Conservation (phyloP, 35 echinoderm and acorn worm genomes). For the Amphiura filiformis region DNA sequence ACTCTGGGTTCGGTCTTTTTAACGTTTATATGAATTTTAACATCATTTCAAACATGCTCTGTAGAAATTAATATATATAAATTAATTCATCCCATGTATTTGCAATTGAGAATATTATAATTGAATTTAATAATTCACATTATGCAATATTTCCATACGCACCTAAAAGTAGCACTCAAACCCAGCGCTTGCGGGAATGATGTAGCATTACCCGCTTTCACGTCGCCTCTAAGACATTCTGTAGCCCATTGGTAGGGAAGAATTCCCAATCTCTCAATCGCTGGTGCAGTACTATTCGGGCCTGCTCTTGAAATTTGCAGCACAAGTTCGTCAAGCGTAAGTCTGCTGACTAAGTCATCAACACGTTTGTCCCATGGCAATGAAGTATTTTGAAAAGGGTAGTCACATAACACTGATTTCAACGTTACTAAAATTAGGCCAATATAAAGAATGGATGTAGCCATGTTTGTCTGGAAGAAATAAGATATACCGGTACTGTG, state of each 20-base stretch:
- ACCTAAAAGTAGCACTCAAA: slow-evolving; percentile 86
- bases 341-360: slow-evolving; percentile 64
- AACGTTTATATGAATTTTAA: too few species aligned
- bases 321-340: slow-evolving; percentile 71
- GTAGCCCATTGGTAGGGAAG: slow-evolving; percentile 83
- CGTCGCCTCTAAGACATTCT: slow-evolving; percentile 88
- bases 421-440: background rate
- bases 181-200: slow-evolving; percentile 88
- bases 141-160: too few species aligned
- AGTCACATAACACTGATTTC: slow-evolving; percentile 9
- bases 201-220: slow-evolving; percentile 73
- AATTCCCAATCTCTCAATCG: slow-evolving; percentile 65
- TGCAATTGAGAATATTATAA: too few species aligned
- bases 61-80: too few species aligned
- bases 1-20: too few species aligned
- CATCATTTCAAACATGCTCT: too few species aligned
- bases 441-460: too few species aligned
- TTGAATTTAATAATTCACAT: too few species aligned
- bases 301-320: slow-evolving; percentile 83
- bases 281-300: slow-evolving; percentile 84
- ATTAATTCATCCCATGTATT: too few species aligned
- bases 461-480: too few species aligned
- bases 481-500: too few species aligned
- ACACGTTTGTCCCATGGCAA: slow-evolving; percentile 85
- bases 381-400: slow-evolving; percentile 75